Percentiles rank a stretch among this genome's conserved stretches.
Evolutionary conservation across 2,888 invertebrate species (phyloP).

Genomic region (Leptura quadrifasciata): DNA sequence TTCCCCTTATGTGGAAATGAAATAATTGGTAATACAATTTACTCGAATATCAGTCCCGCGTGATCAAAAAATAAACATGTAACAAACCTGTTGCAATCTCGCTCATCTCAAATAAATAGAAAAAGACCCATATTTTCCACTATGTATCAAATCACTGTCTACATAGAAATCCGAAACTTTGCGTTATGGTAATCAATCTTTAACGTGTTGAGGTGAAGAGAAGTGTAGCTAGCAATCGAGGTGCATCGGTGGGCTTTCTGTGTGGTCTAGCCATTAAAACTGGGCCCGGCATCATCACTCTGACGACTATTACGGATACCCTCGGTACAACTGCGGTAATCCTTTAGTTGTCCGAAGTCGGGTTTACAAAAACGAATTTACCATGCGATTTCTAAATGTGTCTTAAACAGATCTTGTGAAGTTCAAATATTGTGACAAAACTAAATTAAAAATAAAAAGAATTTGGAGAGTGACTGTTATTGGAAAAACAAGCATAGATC

Average conservation of each 20-base stretch:
- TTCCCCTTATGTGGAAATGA: too few relatives aligned
- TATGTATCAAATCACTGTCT: conserved; percentile 39
- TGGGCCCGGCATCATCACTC: conserved; percentile 19
- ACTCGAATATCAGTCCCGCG: not conserved
- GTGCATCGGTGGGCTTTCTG: conserved; percentile 40
- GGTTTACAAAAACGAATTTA: not conserved
- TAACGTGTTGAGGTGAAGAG: conserved; percentile 39
- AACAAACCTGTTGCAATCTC: conserved; percentile 6
- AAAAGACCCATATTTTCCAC: conserved; percentile 11
- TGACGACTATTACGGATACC: conserved; percentile 18
- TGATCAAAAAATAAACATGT: not conserved
- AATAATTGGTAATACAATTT: too few relatives aligned
- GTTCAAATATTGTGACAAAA: not conserved
- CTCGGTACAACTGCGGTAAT: conserved; percentile 16
- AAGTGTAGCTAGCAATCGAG: conserved; percentile 33
- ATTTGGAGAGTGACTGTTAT: too few relatives aligned
- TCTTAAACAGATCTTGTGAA: not conserved
- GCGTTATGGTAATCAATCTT: conserved; percentile 45
- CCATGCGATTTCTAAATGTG: not conserved
- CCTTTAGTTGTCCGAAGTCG: not conserved
- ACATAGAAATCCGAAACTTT: conserved; percentile 43
- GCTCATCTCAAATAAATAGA: not conserved
- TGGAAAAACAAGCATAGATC: too few relatives aligned
- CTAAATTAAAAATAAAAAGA: not conserved
- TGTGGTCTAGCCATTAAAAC: conserved; percentile 34